These are phyloP conservation scores for Urocitellus parryii DNA, from an alignment of 2,113 vertebrate species.

Conservation along the genomic window DNA sequence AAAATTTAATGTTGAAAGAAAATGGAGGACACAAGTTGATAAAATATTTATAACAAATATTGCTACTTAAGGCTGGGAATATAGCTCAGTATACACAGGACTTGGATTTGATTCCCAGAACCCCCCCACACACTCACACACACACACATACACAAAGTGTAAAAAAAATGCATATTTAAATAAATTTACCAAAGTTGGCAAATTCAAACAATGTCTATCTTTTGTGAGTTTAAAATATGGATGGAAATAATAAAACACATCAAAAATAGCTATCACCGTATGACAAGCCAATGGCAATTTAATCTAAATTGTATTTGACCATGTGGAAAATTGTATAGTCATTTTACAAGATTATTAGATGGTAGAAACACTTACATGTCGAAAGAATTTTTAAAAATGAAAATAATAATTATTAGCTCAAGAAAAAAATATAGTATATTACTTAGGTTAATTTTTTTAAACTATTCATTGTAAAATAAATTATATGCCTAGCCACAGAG, in stretches of 20 bases:
- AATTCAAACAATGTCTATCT: background rate
- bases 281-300: background rate
- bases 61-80: background rate
- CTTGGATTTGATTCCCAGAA: background rate
- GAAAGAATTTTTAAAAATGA: slow-evolving; percentile 46
- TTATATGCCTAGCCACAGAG: background rate
- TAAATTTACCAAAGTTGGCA: slow-evolving; percentile 6
- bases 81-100: background rate
- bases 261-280: background rate
- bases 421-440: background rate
- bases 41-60: background rate
- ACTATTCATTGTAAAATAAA: background rate
- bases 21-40: background rate
- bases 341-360: slow-evolving; percentile 15
- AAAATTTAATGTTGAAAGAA: background rate
- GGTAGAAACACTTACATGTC: background rate
- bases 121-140: background rate
- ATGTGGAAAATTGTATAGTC: slow-evolving; percentile 23
- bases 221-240: slow-evolving; percentile 20
- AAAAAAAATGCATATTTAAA: background rate
- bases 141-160: background rate
- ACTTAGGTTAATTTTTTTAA: background rate
- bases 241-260: slow-evolving; percentile 6
- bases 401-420: slow-evolving; percentile 45
- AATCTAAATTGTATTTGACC: slow-evolving; percentile 45